Base-by-base conservation (phyloP, 2,888 invertebrate genomes). In the Crioceris asparagi region DNA sequence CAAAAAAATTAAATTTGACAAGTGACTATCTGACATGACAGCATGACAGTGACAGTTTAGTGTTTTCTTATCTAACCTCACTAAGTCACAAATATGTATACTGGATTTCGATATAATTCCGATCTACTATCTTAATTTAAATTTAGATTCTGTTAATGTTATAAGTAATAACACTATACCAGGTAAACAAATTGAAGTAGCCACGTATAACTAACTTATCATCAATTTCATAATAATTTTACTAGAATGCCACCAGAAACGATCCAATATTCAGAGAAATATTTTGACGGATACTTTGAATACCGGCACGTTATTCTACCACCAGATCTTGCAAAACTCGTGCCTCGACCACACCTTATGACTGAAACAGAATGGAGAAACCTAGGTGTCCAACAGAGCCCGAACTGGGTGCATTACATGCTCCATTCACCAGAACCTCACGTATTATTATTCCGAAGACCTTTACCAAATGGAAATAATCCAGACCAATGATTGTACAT, bases 361-460 rank as follows among this genome's bases (percentile, higher is more conserved):
- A 83, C 87, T 0, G 94, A 94, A 67, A 80, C 85, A 0, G 93
- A 94, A 64, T 94, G 94, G 93, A 72, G 93, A 41, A 86, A 88
- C 63, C 72, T 94, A 2, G 93, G 93, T 0, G 90, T 94, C 1
- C 91, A 92, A 59, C 93, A 93, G 61, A 90, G 90, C 58, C 90
- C 88, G 0, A 85, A 85, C 32, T 86, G 85, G 85, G 72, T 83
- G 2, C 87, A 90, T 65, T 90, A 87, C 59, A 84, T 90, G 88
- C 76, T 88, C 48, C 93, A 94, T 60, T 77, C 79, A 14, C 92
- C 93, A 26, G 91, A 91, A 56, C 91, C 90, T 0, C 90, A 91
- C 56, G 83, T 92, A 1, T 65, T 92, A 39, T 66, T 91, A 16
- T 91, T 92, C 60, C 68, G 86, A 17, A 70, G 84, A 51, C 52